Evolutionary conservation across 2,797 vertebrate genomes (phyloP).

Genomic region (Cygnus olor): DNA sequence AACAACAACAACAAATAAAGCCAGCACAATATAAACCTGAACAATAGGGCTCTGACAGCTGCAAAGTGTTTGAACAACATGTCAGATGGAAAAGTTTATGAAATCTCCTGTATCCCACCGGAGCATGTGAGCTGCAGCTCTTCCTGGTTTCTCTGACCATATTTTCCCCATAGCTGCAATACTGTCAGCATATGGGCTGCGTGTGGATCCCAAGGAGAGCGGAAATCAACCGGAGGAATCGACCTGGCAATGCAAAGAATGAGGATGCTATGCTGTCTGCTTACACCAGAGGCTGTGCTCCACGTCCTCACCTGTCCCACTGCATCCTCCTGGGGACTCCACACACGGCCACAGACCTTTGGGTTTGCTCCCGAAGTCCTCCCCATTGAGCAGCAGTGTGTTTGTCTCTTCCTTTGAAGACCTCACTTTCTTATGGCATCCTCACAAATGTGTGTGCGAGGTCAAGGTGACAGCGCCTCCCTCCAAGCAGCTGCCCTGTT

Average conservation of each 20-base stretch:
- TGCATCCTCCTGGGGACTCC: not conserved
- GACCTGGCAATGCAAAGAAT: not conserved
- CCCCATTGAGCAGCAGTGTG: not conserved
- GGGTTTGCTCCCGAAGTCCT: not conserved
- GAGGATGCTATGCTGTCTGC: rapidly evolving
- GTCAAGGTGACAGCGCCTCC: not conserved
- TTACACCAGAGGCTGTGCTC: not conserved
- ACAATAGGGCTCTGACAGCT: conserved; percentile 29
- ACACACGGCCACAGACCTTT: not conserved
- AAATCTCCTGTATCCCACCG: not conserved
- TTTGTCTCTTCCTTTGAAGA: not conserved
- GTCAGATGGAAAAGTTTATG: not conserved
- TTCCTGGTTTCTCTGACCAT: not conserved
- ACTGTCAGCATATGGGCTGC: rapidly evolving
- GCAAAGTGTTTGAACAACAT: not conserved
- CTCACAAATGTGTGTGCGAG: not conserved
- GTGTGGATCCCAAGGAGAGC: not conserved
- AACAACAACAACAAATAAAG: not conserved
- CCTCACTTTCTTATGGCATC: not conserved
- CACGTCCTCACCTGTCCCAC: not conserved
- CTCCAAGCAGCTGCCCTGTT: not conserved
- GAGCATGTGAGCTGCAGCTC: conserved; percentile 13
- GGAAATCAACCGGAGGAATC: not conserved
- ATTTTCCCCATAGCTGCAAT: not conserved
- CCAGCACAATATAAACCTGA: not conserved